Evolutionary conservation across 2,888 invertebrate genomes (phyloP).

Genomic region (Tuberolachnus salignus): DNA sequence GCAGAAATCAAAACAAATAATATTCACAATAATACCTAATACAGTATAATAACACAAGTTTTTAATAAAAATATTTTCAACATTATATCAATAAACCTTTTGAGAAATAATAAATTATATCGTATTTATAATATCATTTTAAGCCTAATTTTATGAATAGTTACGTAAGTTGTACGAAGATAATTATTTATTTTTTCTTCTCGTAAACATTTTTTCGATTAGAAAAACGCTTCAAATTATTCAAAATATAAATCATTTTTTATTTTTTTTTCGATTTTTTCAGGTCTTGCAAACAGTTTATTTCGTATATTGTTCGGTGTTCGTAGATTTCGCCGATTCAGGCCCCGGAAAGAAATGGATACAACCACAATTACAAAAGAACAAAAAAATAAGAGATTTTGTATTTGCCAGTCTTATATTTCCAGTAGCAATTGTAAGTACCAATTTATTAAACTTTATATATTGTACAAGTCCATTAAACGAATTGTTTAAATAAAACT

Average conservation of each 20-base stretch:
- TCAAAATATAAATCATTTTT: neutral
- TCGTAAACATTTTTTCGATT: too few species aligned
- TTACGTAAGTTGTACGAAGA: too few species aligned
- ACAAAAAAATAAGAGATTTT: constrained; percentile 49
- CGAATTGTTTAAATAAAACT: neutral
- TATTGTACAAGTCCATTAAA: too few species aligned
- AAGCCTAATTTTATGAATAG: too few species aligned
- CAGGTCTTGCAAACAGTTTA: constrained; percentile 55
- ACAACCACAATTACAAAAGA: constrained; percentile 1
- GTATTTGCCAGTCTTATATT: constrained; percentile 37
- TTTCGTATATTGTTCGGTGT: constrained; percentile 53
- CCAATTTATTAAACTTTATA: neutral
- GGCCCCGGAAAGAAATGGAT: constrained; percentile 31
- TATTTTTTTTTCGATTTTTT: neutral
- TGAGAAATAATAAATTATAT: too few species aligned
- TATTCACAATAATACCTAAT: too few species aligned
- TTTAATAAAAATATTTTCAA: too few species aligned
- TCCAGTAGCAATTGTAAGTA: constrained; percentile 37
- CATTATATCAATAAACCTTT: too few species aligned
- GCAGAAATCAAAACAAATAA: neutral
- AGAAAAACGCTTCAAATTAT: too few species aligned
- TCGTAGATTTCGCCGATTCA: constrained; percentile 34
- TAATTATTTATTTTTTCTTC: too few species aligned
- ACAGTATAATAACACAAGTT: too few species aligned
- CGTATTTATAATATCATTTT: too few species aligned